Base-by-base conservation (phyloP, 2,113 vertebrate genomes). In the Scalopus aquaticus region DNA sequence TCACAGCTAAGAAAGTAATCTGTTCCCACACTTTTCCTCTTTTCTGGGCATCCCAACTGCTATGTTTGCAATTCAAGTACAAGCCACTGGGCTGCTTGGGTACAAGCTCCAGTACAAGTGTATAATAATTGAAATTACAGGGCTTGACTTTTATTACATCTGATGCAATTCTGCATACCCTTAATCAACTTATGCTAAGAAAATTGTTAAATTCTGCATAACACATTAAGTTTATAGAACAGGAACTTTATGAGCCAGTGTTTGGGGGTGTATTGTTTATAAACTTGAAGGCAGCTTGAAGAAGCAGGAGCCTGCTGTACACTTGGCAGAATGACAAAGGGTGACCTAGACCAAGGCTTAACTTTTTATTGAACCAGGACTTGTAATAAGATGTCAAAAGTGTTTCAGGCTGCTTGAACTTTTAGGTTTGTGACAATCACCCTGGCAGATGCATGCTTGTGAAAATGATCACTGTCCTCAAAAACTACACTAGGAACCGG, bases 121-220 rank as follows among this genome's bases (percentile, higher is more conserved):
- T 94, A 97, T 94, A 93, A 94, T 97, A 87, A 65, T 78, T 72
- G 86, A 88, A 94, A 42, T 93, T 70, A 87, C 3, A 82, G 69
- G 15, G 30, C 82, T 96, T 94, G 88, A 88, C 76, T 89, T 96
- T 91, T 56, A 15, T 77, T 86, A 86, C 24, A 62, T 91, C 74
- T 46, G 90, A 79, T 82, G 20, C 51, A 81, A 44, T 94, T 96
- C 94, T 93, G 92, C n/a, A 62, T 5, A 0, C n/a, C 42, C 49
- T n/a, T 94, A 90, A 81, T 44, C 39, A 93, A 90, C 13, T 96
- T 95, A 77, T 95, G 88, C 58, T 94, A 96, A 90, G 91, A 76
- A 81, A 95, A 96, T 54, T 62, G 49, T 84, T 39, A 60, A 82
- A 56, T 89, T 74, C 39, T 91, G 46, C 95, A 60, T 64, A 95